These are phyloP conservation scores for Tryphoninae sp. DNA, from an alignment of 2,888 invertebrate species.

Conservation along the genomic window DNA sequence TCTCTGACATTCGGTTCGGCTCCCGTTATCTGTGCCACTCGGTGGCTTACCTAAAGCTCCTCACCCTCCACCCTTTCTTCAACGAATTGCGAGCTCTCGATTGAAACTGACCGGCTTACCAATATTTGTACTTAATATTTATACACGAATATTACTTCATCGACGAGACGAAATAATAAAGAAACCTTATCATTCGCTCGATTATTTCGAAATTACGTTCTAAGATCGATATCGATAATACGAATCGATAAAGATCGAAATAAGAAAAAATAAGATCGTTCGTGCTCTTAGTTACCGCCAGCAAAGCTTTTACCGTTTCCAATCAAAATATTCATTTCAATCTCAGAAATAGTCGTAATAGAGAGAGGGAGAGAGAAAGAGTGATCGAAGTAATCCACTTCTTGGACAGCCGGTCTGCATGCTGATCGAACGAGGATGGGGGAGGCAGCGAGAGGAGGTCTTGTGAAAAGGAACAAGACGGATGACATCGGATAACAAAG, in stretches of 20 bases:
- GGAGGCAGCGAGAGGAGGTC: neutral
- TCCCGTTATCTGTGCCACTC: neutral
- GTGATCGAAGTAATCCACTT: slow-evolving; percentile 8
- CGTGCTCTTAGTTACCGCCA: neutral
- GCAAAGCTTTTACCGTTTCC: neutral
- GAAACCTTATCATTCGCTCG: too few species aligned
- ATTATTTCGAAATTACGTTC: too few species aligned
- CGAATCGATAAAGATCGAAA: neutral
- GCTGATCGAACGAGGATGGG: slow-evolving; percentile 10
- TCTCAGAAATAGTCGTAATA: slow-evolving; percentile 6
- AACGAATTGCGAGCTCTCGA: neutral
- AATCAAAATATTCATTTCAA: neutral
- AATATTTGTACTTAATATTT: too few species aligned
- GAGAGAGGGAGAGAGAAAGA: neutral
- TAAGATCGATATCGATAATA: neutral
- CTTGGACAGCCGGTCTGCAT: slow-evolving; percentile 6
- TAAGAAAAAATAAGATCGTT: neutral
- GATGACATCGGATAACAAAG: neutral
- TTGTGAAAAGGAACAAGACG: slow-evolving; percentile 1
- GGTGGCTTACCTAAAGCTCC: neutral
- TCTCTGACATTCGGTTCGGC: neutral
- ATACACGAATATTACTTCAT: too few species aligned
- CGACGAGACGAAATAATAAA: too few species aligned
- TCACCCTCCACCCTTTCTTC: neutral
- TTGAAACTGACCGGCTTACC: too few species aligned